Evolutionary conservation across 2,797 vertebrate genomes (phyloP).

Genomic region (Sebastes taczanowskii): DNA sequence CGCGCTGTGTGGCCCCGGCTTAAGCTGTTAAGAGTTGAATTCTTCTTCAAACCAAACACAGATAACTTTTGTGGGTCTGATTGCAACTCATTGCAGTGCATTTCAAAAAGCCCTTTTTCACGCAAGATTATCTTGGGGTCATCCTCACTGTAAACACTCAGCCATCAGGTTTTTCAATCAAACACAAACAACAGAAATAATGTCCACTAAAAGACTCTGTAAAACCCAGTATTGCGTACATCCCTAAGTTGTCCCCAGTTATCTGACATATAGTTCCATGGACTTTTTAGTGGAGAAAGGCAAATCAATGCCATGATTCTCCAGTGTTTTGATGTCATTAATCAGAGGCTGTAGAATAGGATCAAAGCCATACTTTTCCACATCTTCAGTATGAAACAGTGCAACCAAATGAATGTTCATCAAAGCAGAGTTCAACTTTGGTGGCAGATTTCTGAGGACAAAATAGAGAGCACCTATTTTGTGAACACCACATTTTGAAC

Average conservation of each 20-base stretch:
- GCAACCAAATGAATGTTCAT: constrained; percentile 36
- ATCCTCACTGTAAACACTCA: too few relatives aligned
- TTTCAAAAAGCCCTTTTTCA: constrained; percentile 24
- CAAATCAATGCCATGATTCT: too few relatives aligned
- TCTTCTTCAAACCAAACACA: constrained; percentile 5
- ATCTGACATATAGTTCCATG: too few relatives aligned
- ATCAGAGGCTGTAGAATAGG: too few relatives aligned
- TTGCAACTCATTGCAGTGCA: constrained; percentile 4
- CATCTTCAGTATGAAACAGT: constrained; percentile 21
- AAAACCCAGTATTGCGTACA: constrained; percentile 14
- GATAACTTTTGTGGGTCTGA: not conserved
- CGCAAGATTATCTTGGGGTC: constrained; percentile 7
- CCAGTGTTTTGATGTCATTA: constrained; percentile 1
- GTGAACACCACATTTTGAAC: constrained; percentile 24
- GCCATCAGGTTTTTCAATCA: too few relatives aligned
- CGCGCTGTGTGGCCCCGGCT: too few relatives aligned
- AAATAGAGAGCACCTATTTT: constrained; percentile 14
- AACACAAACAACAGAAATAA: not conserved
- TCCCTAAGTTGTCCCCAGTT: constrained; percentile 1
- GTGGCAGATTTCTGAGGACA: constrained; percentile 8
- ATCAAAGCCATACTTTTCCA: not conserved
- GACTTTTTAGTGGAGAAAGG: too few relatives aligned
- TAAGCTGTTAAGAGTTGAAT: not conserved
- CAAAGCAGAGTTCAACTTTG: constrained; percentile 4
- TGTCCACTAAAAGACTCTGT: constrained; percentile 11